A percentile compares a stretch with the other conserved stretches of the same genome.
These are phyloP conservation scores for Xestobium rufovillosum DNA, from an alignment of 2,888 invertebrate genomes.

Conservation along the genomic window DNA sequence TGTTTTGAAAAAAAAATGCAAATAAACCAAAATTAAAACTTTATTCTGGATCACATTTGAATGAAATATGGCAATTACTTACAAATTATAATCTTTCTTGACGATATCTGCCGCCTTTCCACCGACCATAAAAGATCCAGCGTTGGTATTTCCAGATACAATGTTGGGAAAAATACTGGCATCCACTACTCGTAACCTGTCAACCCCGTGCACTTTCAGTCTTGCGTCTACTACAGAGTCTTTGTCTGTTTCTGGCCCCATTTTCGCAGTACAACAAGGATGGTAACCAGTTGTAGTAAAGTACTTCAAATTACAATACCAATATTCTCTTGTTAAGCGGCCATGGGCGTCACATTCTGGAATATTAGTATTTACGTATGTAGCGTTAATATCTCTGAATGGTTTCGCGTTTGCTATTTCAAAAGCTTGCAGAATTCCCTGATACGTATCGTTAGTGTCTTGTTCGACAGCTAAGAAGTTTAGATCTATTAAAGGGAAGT, in stretches of 20 bases:
- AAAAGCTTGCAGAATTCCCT: not conserved
- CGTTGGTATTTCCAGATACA: slow-evolving; percentile 4
- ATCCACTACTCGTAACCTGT: slow-evolving; percentile 6
- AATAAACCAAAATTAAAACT: too few relatives aligned
- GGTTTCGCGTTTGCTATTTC: not conserved
- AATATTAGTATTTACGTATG: not conserved
- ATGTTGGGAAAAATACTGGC: slow-evolving; percentile 3
- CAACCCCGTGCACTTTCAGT: slow-evolving; percentile 5
- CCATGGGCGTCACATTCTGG: not conserved
- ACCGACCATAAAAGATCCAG: slow-evolving; percentile 2
- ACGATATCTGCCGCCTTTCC: too few relatives aligned
- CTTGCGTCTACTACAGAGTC: slow-evolving; percentile 2
- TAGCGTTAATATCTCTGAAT: not conserved
- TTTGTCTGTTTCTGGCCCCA: not conserved
- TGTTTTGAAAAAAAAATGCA: too few relatives aligned
- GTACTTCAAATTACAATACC: slow-evolving; percentile 1
- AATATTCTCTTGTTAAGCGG: slow-evolving; percentile 1
- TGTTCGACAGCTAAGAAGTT: slow-evolving; percentile 1
- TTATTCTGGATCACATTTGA: too few relatives aligned
- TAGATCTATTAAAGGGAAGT: slow-evolving; percentile 5
- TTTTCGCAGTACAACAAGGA: not conserved
- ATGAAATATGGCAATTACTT: too few relatives aligned
- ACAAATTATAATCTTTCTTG: too few relatives aligned
- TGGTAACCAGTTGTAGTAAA: not conserved
- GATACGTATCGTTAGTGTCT: slow-evolving; percentile 1